Evolutionary conservation across 2,888 invertebrate genomes (phyloP).

Genomic region (Trachelus tabidus): DNA sequence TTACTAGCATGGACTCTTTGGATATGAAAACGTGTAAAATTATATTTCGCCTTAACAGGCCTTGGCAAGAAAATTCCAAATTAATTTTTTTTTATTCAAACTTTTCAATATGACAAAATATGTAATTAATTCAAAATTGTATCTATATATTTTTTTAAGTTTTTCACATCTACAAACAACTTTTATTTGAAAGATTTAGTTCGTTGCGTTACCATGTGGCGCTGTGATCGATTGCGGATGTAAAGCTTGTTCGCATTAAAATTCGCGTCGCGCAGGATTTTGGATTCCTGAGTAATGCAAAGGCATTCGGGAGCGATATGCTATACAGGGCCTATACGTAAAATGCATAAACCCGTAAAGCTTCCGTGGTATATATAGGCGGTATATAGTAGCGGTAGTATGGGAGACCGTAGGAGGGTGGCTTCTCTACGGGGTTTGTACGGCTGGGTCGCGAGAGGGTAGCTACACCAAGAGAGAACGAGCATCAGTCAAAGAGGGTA

Average conservation of each 20-base stretch:
- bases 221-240: not conserved
- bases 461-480: not conserved
- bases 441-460: not conserved
- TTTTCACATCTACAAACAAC: not conserved
- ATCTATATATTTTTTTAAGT: not conserved
- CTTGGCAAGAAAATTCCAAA: not conserved
- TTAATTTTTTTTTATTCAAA: not conserved
- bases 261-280: not conserved
- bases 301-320: not conserved
- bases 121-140: not conserved
- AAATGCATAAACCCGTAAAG: not conserved
- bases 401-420: not conserved
- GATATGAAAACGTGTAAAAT: not conserved
- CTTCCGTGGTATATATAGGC: not conserved
- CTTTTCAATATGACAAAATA: too few relatives aligned
- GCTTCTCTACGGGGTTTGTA: not conserved
- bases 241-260: not conserved
- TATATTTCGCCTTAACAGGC: not conserved
- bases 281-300: not conserved
- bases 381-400: not conserved
- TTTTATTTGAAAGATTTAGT: not conserved
- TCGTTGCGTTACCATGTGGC: not conserved
- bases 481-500: slow-evolving; percentile 18
- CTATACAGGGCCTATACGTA: not conserved
- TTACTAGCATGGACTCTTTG: not conserved